A percentile compares a stretch with the other conserved stretches of the same genome.
These are phyloP conservation scores for Phrynocephalus vlangalii DNA, from an alignment of 2,797 vertebrate species.

Conservation along the genomic window DNA sequence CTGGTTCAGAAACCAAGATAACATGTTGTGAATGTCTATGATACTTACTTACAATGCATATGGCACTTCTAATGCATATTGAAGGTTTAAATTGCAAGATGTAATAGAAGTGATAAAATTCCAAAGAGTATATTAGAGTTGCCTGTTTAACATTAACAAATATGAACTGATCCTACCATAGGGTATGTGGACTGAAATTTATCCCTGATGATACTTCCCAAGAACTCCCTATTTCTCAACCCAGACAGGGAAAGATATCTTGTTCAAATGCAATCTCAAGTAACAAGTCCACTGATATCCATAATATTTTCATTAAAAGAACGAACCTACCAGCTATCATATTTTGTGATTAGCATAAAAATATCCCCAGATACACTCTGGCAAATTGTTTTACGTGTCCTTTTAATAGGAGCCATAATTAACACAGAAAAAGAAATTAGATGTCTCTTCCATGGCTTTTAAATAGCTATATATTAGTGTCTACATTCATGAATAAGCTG, in stretches of 20 bases:
- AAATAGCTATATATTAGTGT: constrained; percentile 11
- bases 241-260: background rate
- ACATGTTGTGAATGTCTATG: background rate
- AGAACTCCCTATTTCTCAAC: constrained; percentile 4
- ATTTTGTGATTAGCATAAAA: background rate
- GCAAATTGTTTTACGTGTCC: constrained; percentile 30
- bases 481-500: background rate
- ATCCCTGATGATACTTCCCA: background rate
- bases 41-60: background rate
- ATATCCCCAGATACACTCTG: background rate
- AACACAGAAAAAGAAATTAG: background rate
- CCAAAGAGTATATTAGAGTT: background rate
- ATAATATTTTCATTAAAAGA: constrained; percentile 26
- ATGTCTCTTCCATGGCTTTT: constrained; percentile 5
- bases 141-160: background rate
- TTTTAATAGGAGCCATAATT: constrained; percentile 25
- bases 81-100: background rate
- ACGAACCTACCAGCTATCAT: background rate
- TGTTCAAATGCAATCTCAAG: background rate
- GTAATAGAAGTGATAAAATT: constrained; percentile 6
- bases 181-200: background rate
- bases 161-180: background rate
- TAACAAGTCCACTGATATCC: background rate
- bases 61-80: background rate
- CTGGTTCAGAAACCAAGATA: background rate